Conservation (phyloP, 2,113 vertebrate genomes). For the Climacteris rufus region DNA sequence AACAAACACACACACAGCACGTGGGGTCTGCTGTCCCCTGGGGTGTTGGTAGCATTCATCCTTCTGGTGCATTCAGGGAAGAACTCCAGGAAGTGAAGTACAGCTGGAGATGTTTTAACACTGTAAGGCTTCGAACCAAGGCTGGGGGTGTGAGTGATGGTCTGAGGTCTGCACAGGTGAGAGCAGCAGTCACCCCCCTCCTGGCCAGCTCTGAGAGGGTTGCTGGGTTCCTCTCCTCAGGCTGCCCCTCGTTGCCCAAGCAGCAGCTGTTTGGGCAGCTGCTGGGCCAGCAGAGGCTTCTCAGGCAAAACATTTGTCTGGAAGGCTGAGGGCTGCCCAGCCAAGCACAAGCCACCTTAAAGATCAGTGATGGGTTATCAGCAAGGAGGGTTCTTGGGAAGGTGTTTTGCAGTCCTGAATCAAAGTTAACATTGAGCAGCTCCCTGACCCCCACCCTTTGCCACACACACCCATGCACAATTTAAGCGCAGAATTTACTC, state of each 20-base stretch:
- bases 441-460: not conserved
- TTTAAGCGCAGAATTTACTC: not conserved
- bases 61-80: constrained; percentile 23
- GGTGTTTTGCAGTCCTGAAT: not conserved
- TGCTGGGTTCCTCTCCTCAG: not conserved
- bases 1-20: not conserved
- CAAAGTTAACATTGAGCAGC: not conserved
- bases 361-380: not conserved
- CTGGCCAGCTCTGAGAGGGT: not conserved
- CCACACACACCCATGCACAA: rapidly evolving
- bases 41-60: not conserved
- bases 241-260: not conserved
- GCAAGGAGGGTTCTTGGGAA: not conserved
- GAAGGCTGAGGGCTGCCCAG: not conserved
- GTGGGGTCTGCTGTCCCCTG: not conserved
- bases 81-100: not conserved
- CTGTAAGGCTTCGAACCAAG: not conserved
- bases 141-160: not conserved
- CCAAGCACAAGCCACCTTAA: not conserved
- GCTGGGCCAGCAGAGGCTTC: not conserved
- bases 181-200: not conserved
- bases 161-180: not conserved
- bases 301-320: not conserved
- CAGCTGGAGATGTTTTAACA: not conserved
- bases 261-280: not conserved